Base-by-base conservation (phyloP, 2,113 vertebrate genomes). In the Oncorhynchus kisutch region DNA sequence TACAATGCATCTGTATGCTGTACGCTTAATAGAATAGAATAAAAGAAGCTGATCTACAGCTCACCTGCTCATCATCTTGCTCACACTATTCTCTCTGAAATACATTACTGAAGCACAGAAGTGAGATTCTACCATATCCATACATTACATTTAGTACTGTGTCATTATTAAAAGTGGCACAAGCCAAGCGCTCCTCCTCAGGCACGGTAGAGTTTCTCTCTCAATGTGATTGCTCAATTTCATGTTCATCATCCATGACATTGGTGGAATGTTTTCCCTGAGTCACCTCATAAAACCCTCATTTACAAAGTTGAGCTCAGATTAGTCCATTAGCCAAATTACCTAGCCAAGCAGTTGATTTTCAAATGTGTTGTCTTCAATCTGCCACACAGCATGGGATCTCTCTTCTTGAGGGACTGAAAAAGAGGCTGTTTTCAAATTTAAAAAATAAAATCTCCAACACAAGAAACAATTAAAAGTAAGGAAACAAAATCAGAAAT, bases 251-350 rank as follows among this genome's bases (percentile, higher is more conserved):
- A 91, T 87, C 90, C 87, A 88, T 91, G 88, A 93, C 90, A 91
- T 91, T 92, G 89, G 89, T 71, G 81, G 89, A 91, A 87, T 85
- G 86, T 88, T 88, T 87, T 87, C 85, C 73, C 77, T 73, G 90
- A 89, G 89, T 91, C 88, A 88, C 88, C 93, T 91, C 92, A 89
- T 93, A 91, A 93, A 93, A 91, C 80, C 82, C 90, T 89, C 88
- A 90, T 93, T 93, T 92, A 85, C 85, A 90, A 92, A 93, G 90
- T 92, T 91, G 89, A 91, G 85, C 88, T 84, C 75, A 89, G 91
- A 92, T 93, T 91, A 92, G 90, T 91, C 90, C 92, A 93, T 93
- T 93, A 93, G 89, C 91, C 84, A 90, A 93, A 92, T 91, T 93
- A 92, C 84, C 87, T 88, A 90, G 89, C 91, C 88, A 91, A 92